Evolutionary conservation across 2,888 invertebrate genomes (phyloP), one percentile per base, ranked within the genome.

Genomic region (Phorcus lineatus): DNA sequence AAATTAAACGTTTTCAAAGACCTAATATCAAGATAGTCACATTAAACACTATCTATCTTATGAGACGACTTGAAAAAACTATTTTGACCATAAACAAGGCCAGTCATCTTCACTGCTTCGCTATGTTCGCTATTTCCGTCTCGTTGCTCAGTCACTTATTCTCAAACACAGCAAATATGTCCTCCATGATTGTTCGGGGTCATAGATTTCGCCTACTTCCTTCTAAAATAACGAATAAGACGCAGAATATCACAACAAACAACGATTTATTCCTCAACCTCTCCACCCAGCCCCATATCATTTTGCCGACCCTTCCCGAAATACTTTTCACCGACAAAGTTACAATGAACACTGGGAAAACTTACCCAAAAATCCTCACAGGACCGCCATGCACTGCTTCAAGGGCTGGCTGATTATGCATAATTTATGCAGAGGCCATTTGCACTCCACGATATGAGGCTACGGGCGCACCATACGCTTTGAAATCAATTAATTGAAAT

Each of bases 321-420:
- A 74, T 79, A 80, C 82, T 81, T 80, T 75, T 54, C 52, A 22
- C 74, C 67, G 40, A 36, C 70, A 82, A 82, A 82, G 82, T 87
- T 85, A 87, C 90, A 88, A 84, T 88, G 93, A 92, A 93, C 92
- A 92, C 92, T 92, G 93, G 93, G 93, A 92, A 92, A 92, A 92
- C 92, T 92, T 92, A 92, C 92, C 92, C 92, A 92, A 92, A 90
- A 91, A 91, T 90, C 90, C 91, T 88, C 88, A 87, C 86, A 83
- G 85, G 91, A 91, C 93, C 93, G 92, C 93, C 92, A 92, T 93
- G 93, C 93, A 92, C 86, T 86, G 91, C 91, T 80, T 76, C 76
- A 28, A n/a, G 54, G 31, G 28, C 55, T 62, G 52, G 28, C 77
- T 62, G 24, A 57, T 40, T 47, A 40, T 77, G 77, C 28, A 78